Evolutionary conservation across 2,113 vertebrate genomes (phyloP).

Genomic region (Brachyhypopomus gauderio): DNA sequence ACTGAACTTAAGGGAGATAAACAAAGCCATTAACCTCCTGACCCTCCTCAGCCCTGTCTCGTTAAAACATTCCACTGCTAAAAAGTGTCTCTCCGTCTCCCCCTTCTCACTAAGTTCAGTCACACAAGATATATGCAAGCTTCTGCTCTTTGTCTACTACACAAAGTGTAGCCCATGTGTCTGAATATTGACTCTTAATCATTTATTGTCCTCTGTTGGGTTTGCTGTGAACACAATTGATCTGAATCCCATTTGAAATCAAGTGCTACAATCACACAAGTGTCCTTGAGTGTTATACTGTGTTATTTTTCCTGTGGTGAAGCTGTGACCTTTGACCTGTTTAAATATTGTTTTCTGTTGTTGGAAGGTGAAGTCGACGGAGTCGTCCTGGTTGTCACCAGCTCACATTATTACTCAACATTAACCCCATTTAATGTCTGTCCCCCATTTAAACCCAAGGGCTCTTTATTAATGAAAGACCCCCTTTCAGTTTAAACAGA

Average conservation of each 20-base stretch:
- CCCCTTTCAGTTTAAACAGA: background rate
- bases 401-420: background rate
- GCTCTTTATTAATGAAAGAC: background rate
- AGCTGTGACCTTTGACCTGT: background rate
- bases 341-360: no score
- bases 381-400: background rate
- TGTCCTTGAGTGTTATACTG: background rate
- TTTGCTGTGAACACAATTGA: background rate
- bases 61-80: background rate
- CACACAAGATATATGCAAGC: background rate
- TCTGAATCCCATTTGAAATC: background rate
- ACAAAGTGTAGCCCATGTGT: background rate
- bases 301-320: background rate
- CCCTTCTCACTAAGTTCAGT: background rate
- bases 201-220: background rate
- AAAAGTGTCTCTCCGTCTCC: background rate
- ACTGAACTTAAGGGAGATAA: background rate
- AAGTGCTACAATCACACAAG: background rate
- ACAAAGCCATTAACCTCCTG: background rate
- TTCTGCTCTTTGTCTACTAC: slow-evolving; percentile 9
- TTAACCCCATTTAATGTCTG: background rate
- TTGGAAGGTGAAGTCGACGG: no score
- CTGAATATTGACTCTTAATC: background rate
- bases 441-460: background rate
- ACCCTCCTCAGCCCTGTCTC: background rate